Evolutionary conservation across 2,797 vertebrate genomes (phyloP).

Genomic region (Melanitta fusca): DNA sequence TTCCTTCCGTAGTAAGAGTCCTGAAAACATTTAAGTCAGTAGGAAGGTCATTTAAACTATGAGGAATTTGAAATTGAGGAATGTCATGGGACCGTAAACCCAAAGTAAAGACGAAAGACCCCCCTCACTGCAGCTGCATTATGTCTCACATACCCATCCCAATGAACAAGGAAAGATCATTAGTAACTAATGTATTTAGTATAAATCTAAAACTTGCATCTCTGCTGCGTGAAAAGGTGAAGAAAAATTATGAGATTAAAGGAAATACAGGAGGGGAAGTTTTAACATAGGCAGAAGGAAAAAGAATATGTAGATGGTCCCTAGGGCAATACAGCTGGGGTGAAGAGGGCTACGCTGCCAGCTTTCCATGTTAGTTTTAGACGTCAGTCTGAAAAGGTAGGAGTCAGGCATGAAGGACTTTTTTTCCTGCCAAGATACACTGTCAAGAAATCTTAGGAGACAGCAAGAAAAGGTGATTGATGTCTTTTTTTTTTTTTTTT

Average conservation of each 20-base stretch:
- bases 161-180: background rate
- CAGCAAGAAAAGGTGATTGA: background rate
- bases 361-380: background rate
- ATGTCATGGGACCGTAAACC: background rate
- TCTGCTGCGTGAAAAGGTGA: background rate
- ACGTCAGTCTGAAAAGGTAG: background rate
- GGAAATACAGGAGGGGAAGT: background rate
- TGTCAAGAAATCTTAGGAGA: background rate
- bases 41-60: background rate
- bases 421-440: background rate
- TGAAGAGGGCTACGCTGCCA: background rate
- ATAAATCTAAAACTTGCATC: background rate
- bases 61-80: background rate
- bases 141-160: background rate
- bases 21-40: background rate
- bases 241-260: background rate
- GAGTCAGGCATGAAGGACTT: background rate
- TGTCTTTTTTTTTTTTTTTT: background rate
- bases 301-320: background rate
- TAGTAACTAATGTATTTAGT: background rate
- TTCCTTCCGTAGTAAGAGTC: background rate
- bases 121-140: rapidly evolving
- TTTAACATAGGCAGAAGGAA: background rate
- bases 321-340: background rate
- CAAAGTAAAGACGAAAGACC: background rate